Percentiles rank a stretch among this genome's conserved stretches.
phyloP scores from a whole-genome alignment of 2,888 invertebrate genomes.

The Tupiocoris notatus region DNA sequence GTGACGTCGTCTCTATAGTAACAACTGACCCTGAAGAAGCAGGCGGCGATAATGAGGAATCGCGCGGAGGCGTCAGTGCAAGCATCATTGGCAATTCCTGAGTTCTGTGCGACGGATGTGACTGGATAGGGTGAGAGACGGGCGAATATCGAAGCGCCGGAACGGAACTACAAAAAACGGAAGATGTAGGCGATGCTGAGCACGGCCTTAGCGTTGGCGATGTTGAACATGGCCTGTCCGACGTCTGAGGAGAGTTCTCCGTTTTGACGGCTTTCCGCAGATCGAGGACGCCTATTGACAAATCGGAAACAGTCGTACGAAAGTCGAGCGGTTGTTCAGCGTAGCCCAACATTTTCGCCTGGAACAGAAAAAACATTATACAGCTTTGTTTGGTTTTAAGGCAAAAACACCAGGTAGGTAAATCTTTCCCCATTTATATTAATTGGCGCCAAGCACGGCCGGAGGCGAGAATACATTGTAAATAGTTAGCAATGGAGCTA shows the following conservation, averaged over 20 bases:
- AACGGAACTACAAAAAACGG: not conserved
- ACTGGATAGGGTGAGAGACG: not conserved
- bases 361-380: too few species aligned
- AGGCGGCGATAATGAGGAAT: slow-evolving; percentile 28
- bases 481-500: too few species aligned
- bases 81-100: not conserved
- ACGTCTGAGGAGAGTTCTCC: not conserved
- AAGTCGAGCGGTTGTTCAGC: not conserved
- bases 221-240: not conserved
- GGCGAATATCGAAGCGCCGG: not conserved
- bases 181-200: not conserved
- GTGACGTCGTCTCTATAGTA: slow-evolving; percentile 20
- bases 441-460: too few species aligned
- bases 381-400: too few species aligned
- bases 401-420: too few species aligned
- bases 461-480: too few species aligned
- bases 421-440: too few species aligned
- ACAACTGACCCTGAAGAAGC: not conserved
- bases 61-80: slow-evolving; percentile 25
- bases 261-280: slow-evolving; percentile 9
- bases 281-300: slow-evolving; percentile 23
- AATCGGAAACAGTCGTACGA: not conserved
- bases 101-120: not conserved
- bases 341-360: not conserved
- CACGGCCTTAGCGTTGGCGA: not conserved